Evolutionary conservation across 2,113 vertebrate species (phyloP).

Genomic region (Oncorhynchus gorbuscha): DNA sequence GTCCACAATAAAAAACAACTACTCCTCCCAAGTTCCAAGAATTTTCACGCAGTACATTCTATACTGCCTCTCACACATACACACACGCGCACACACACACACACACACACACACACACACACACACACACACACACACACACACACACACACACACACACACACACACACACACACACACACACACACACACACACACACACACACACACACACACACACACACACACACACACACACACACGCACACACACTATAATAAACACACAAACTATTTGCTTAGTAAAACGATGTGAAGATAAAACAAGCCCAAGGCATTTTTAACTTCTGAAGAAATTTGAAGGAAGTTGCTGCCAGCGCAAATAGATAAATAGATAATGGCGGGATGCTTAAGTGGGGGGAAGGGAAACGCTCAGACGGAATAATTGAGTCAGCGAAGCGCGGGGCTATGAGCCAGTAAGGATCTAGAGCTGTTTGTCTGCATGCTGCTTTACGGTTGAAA

Average conservation of each 20-base stretch:
- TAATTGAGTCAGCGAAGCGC: slow-evolving; percentile 23
- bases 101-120: not conserved
- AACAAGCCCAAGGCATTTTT: slow-evolving; percentile 59
- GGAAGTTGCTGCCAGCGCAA: slow-evolving; percentile 65
- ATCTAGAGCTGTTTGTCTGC: not conserved
- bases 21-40: too few relatives aligned
- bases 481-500: too few relatives aligned
- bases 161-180: not conserved
- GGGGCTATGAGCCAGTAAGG: not conserved
- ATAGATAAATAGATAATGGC: slow-evolving; percentile 63
- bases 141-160: slow-evolving; percentile 2
- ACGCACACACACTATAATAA: slow-evolving; percentile 18
- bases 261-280: slow-evolving; percentile 40
- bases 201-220: not conserved
- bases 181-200: not conserved
- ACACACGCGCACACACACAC: slow-evolving; percentile 5
- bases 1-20: too few relatives aligned
- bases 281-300: slow-evolving; percentile 63
- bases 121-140: not conserved
- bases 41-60: too few relatives aligned
- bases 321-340: slow-evolving; percentile 71
- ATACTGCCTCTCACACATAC: not conserved
- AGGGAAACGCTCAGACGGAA: slow-evolving; percentile 41
- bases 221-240: slow-evolving; percentile 16
- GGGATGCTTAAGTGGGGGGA: slow-evolving; percentile 36